Evolutionary conservation across 1,140 invertebrate species (phyloP), one percentile per base, ranked within the genome.

Genomic region (Neelides sp.): DNA sequence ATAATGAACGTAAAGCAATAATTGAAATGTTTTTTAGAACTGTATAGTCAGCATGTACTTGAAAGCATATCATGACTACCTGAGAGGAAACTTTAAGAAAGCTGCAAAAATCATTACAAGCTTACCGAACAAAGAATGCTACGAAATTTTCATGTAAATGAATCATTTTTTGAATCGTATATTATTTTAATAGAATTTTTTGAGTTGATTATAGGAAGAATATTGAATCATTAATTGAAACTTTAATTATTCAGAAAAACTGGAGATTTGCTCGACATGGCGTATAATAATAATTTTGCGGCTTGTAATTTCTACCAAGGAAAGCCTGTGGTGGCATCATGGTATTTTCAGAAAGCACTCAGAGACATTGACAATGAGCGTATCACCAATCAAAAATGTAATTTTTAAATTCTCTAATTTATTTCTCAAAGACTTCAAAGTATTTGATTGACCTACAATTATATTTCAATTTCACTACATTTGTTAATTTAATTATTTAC

Each of bases 221-320:
- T n/a, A n/a, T n/a, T n/a, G n/a, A n/a, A n/a, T n/a, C n/a, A n/a
- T n/a, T n/a, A n/a, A n/a, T n/a, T n/a, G n/a, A n/a, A n/a, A n/a
- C n/a, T n/a, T n/a, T n/a, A n/a, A n/a, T n/a, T n/a, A n/a, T n/a
- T n/a, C n/a, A 80, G 78, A 57, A 72, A 69, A 23, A 70, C 66
- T 54, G 79, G 79, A 2, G 78, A 82, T 61, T 76, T 73, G 42
- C 67, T 77, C 12, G 71, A 75, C 37, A 75, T 86, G 36, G 77
- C 85, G 59, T 82, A 85, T 58, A 84, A 86, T 63, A 95, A 94
- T 64, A 93, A 95, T 64, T 76, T 92, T 59, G 90, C 82, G 28
- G 82, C 88, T 52, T 77, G 92, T 52, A 82, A 93, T 71, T 77
- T 89, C 62, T 80, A 84, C 22, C 76, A 91, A 62, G 80, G 82